Evolutionary conservation across 2,888 invertebrate species (phyloP), one percentile per base, ranked within the genome.

Genomic region (Pecten maximus): DNA sequence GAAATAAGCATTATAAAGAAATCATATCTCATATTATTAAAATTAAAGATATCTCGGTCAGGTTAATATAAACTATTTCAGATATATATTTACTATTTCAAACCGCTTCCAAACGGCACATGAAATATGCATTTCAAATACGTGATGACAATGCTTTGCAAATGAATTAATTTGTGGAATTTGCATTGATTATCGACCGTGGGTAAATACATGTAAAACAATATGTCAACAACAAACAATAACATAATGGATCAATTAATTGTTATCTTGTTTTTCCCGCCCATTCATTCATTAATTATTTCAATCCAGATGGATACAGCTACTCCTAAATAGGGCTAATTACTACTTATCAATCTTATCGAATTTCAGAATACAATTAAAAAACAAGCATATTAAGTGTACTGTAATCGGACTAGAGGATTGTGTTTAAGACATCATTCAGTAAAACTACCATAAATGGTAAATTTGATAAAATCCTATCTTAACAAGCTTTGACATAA

Each of bases 281-380:
- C 74, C 74, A 74, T 74, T 74, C 74, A 74, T 74, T 74, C 74
- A 74, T 74, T 74, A 74, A 74, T 74, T 74, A 74, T 74, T 74
- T 74, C 35, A 74, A 74, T 28, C 1, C 35, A 74, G 35, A 6
- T 74, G 74, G 35, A 74, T 74, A 74, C 74, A 8, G 74, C 35
- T 74, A 74, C 74, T 8, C 74, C 35, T 74, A 74, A 74, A 74
- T 74, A 74, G 74, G 74, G 74, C 74, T 74, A 74, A 74, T 74
- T 74, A 74, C 74, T 74, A 74, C 35, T 35, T 74, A 74, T 74
- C 74, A 74, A 74, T 74, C 74, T 74, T 28, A 74, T 74, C 74
- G 10, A 35, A 10, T 74, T 74, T 74, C 74, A 74, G 28, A 28
- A 35, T 28, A 74, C 74, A 74, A 74, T 74, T 74, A 35, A 35